Conservation (phyloP, 2,797 vertebrate genomes). For the Clarias laeviceps region DNA sequence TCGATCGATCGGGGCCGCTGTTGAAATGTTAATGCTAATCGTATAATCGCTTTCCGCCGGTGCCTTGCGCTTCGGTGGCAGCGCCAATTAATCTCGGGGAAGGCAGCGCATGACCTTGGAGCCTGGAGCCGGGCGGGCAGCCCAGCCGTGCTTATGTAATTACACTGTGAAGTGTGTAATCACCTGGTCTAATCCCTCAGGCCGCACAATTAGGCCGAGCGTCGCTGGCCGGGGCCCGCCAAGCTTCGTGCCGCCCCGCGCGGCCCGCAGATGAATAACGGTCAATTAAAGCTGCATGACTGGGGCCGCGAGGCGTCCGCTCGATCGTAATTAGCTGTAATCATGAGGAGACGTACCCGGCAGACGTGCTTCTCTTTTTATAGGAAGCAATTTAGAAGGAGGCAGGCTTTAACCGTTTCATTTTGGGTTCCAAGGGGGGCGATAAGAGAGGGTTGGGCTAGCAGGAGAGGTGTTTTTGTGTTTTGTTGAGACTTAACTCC, state of each 20-base stretch:
- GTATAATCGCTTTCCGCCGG: constrained; percentile 89
- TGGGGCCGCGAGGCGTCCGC: constrained; percentile 88
- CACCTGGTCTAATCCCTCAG: constrained; percentile 95
- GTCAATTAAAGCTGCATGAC: constrained; percentile 94
- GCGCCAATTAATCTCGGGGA: constrained; percentile 97
- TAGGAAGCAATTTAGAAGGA: constrained; percentile 84
- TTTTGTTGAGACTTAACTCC: constrained; percentile 38
- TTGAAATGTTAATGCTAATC: constrained; percentile 96
- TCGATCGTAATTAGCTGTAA: constrained; percentile 96
- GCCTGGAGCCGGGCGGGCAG: constrained; percentile 82
- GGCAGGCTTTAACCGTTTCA: constrained; percentile 70
- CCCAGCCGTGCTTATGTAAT: constrained; percentile 96
- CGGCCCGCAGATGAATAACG: constrained; percentile 91
- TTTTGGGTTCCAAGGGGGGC: constrained; percentile 54
- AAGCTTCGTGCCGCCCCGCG: constrained; percentile 76
- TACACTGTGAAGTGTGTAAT: constrained; percentile 98
- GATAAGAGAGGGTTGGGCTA: constrained; percentile 14
- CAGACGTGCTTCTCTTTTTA: constrained; percentile 80
- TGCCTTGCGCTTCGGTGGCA: constrained; percentile 89
- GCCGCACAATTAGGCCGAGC: constrained; percentile 92
- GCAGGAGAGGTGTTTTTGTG: constrained; percentile 38
- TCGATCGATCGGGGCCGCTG: constrained; percentile 85
- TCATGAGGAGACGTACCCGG: constrained; percentile 82
- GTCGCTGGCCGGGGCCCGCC: constrained; percentile 79
- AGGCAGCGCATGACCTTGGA: constrained; percentile 88